Base-by-base conservation (phyloP, 2,888 invertebrate genomes). In the Uloborus plumipes region DNA sequence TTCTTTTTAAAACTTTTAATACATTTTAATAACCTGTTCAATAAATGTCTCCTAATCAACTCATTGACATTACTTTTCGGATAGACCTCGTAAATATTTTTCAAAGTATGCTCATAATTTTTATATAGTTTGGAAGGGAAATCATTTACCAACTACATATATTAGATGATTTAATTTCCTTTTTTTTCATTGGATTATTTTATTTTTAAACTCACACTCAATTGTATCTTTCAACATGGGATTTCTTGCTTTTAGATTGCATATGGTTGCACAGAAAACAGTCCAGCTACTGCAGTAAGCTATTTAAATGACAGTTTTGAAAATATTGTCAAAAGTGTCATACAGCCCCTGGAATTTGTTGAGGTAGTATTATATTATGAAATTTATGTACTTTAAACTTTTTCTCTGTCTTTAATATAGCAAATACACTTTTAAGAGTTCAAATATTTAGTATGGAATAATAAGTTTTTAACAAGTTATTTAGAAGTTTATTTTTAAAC, bases 261-360 rank as follows among this genome's bases (percentile, higher is more conserved):
- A 69, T 92, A 92, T 86, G 92, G 92, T 0, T 89, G 91, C 84
- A 92, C 92, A 9, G 92, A 92, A 88, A 91, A 91, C 1, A 91
- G 91, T 85, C 92, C 92, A 0, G 91, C 91, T 11, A 90, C 90
- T 4, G 91, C 91, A 86, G 90, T 91, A 87, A 90, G 90, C 53
- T 88, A 88, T 31, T 87, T 89, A 2, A 88, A 89, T 26, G 92
- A 92, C 86, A 87, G 89, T 0, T 88, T 90, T 53, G 89, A 90
- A 66, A 89, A 90, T 75, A 86, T 90, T 73, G 47, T 65, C 9
- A 61, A 69, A 26, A 75, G 80, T 49, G 14, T 77, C 13, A 13
- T 82, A 18, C 31, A 58, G 31, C 75, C 71, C 16, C 6, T 66
- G 53, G 82, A 82, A 53, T 72, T 53, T 49, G 61, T 76, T 66